Evolutionary conservation across 2,888 invertebrate genomes (phyloP), one percentile per base, ranked within the genome.

Genomic region (Tineola bisselliella): DNA sequence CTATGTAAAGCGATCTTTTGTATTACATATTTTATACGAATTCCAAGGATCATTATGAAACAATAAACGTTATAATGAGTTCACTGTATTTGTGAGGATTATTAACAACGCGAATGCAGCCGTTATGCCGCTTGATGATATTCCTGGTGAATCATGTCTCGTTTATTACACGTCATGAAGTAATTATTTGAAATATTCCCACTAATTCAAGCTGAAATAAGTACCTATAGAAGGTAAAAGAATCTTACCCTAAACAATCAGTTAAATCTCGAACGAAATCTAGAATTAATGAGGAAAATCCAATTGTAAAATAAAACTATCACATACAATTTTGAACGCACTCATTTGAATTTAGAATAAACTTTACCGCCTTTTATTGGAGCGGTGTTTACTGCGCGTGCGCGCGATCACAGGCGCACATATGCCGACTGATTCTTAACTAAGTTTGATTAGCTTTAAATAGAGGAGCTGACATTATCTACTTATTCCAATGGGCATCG

Each of bases 391-490:
- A 10, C 15, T 17, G 48, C 58, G 33, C 58, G 58, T 4, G 15
- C 67, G 25, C 25, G 6, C 70, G 81, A 72, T 67, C 81, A 77
- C 79, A 75, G 69, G 81, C 81, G 84, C 81, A 79, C 73, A 74
- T 69, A 70, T 75, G 73, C 78, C 73, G 88, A 89, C 89, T 89
- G 81, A 79, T 84, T 82, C 86, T 86, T 89, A 89, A 89, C 87
- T 76, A 84, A 80, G 77, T 84, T 88, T 89, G 89, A 90, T 90
- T 89, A 89, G 86, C 87, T 89, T 90, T 89, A 90, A 89, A 89
- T 90, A 90, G 89, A 79, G 77, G 77, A 80, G 80, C n/a, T n/a
- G n/a, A n/a, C n/a, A 84, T 87, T 87, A 89, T 88, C 87, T 88
- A 87, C 86, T 87, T 87, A 88, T 83, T 87, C 77, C 77, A 88